phyloP scores from a whole-genome alignment of 92 coral and sea anemone genomes.

The Palythoa grandiflora region DNA sequence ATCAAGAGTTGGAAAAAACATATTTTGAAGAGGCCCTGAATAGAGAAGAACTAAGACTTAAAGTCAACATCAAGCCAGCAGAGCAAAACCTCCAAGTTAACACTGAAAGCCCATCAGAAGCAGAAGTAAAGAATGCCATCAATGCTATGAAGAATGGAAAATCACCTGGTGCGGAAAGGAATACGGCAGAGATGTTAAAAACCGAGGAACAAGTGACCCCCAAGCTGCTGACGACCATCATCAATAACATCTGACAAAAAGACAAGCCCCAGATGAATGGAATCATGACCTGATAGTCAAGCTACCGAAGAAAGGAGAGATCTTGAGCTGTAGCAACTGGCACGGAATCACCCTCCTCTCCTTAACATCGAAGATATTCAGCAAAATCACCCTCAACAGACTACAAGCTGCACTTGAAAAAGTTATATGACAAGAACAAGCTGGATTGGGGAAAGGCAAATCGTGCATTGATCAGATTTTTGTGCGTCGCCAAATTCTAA shows the following conservation, averaged over 20 bases:
- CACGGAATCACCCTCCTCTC: slow-evolving; percentile 10
- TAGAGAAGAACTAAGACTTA: slow-evolving; percentile 22
- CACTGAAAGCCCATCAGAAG: slow-evolving; percentile 15
- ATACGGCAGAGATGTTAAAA: slow-evolving; percentile 23
- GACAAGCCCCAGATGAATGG: slow-evolving; percentile 11
- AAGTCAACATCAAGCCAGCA: slow-evolving; percentile 13
- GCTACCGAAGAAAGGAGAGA: slow-evolving; percentile 3
- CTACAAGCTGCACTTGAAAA: slow-evolving; percentile 30
- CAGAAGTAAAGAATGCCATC: slow-evolving; percentile 35
- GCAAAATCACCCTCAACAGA: slow-evolving; percentile 18
- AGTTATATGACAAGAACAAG: slow-evolving; percentile 3
- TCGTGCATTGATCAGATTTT: slow-evolving; percentile 17
- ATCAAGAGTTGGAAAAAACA: slow-evolving; percentile 1
- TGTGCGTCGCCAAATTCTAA: slow-evolving; percentile 25
- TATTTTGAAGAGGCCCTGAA: slow-evolving; percentile 16
- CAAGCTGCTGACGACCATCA: slow-evolving; percentile 27
- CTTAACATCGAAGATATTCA: neutral
- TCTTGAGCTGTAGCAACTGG: neutral
- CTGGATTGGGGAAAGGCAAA: slow-evolving; percentile 11
- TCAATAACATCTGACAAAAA: slow-evolving; percentile 15
- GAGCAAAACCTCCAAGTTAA: slow-evolving; percentile 14
- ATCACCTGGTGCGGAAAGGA: slow-evolving; percentile 20
- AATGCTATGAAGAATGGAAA: slow-evolving; percentile 14
- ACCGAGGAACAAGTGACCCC: slow-evolving; percentile 6
- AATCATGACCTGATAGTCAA: slow-evolving; percentile 18